Conservation (phyloP, 1,140 invertebrate genomes). For the Drosophila parabipectinata region DNA sequence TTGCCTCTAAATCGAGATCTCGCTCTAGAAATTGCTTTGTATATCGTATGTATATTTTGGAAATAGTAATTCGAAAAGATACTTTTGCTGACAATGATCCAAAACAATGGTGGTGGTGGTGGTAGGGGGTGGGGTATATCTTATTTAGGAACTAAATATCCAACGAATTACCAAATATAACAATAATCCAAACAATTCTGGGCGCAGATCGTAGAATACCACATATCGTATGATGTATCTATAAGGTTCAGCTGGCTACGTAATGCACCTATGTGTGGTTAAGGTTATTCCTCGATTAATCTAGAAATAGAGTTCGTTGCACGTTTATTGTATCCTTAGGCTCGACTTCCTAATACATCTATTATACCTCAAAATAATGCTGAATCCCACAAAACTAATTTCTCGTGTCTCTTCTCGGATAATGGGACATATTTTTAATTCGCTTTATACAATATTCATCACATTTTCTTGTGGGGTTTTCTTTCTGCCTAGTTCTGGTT, state of each 20-base stretch:
- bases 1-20: constrained; percentile 37
- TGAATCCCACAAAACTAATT: constrained; percentile 24
- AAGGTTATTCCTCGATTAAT: constrained; percentile 35
- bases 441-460: constrained; percentile 48
- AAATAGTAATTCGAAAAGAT: constrained; percentile 30
- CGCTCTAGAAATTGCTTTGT: constrained; percentile 55
- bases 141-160: constrained; percentile 5
- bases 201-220: constrained; percentile 4
- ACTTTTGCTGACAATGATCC: constrained; percentile 72
- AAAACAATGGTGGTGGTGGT: constrained; percentile 43
- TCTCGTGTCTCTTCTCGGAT: constrained; percentile 21
- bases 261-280: constrained; percentile 65
- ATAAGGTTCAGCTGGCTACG: constrained; percentile 13
- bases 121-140: not conserved
- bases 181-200: constrained; percentile 18
- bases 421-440: constrained; percentile 28
- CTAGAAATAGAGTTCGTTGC: constrained; percentile 71
- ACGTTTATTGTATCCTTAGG: constrained; percentile 75
- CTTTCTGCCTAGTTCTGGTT: constrained; percentile 56
- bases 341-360: constrained; percentile 18
- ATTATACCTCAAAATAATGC: constrained; percentile 24
- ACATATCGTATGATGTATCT: not conserved
- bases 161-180: constrained; percentile 33
- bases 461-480: constrained; percentile 50
- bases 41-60: constrained; percentile 31